Base-by-base conservation (phyloP, 1,140 invertebrate species). In the Drosophila bipectinata region DNA sequence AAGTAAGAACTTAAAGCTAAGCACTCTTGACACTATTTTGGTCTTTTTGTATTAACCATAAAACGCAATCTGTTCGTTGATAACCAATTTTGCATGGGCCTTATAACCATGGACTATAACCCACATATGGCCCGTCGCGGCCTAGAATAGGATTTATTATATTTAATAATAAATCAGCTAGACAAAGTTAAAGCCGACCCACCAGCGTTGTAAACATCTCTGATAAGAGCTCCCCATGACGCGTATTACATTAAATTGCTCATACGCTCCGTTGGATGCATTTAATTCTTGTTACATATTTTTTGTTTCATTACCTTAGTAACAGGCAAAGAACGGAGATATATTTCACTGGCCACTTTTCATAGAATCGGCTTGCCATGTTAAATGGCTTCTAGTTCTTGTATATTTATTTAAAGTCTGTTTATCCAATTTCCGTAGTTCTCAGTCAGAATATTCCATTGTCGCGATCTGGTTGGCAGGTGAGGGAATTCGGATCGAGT, bases 101-200 rank as follows among this genome's bases (percentile, higher is more conserved):
- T 21, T 56, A 39, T 21, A 49, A 69, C 6, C 44, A 34, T 30
- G 34, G 63, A 48, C 66, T 69, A 66, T 47, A 63, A 48, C 52
- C 63, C 67, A 32, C 67, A 74, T 73, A 74, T 74, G 69, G 69
- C 15, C n/a, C 47, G 69, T 58, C 15, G 10, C 47, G 48, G 45
- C 37, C 45, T 51, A 37, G 52, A 63, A 62, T 54, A 49, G 49
- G 41, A 49, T 73, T 73, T 73, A 54, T 39, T 73, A 54, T 72
- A 71, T 51, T 73, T 73, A 73, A 63, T 73, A 73, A 63, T 73
- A 73, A 73, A 74, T 52, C 58, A 63, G 21, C 69, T 26, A 55
- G 49, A 32, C 44, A 39, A 15, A 9, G 41, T 45, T 45, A 48
- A 26, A 44, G 34, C 14, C 10, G 47, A 37, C 10, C 10, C 34